phyloP scores from a whole-genome alignment of 2,113 vertebrate genomes.

The Salvator merianae region DNA sequence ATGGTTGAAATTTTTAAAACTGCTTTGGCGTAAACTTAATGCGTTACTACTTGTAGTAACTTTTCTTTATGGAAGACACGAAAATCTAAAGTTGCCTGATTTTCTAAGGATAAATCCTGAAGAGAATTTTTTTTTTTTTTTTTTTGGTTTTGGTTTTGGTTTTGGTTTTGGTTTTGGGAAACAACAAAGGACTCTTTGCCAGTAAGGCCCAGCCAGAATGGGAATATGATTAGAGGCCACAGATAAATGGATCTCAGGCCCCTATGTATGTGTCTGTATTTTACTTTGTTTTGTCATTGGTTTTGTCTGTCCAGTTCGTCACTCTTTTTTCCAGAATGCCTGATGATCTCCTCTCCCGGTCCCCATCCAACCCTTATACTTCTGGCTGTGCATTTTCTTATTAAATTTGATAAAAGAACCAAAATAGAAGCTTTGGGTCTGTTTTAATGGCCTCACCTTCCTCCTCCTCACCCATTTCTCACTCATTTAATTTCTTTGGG shows the following conservation, averaged over 20 bases:
- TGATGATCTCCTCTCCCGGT: slow-evolving; percentile 57
- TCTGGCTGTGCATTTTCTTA: slow-evolving; percentile 70
- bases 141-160: slow-evolving; percentile 41
- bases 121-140: slow-evolving; percentile 43
- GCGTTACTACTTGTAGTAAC: slow-evolving; percentile 53
- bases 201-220: slow-evolving; percentile 47
- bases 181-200: slow-evolving; percentile 45
- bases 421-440: slow-evolving; percentile 57
- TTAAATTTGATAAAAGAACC: slow-evolving; percentile 62
- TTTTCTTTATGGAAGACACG: slow-evolving; percentile 64
- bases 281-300: slow-evolving; percentile 58
- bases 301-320: slow-evolving; percentile 62
- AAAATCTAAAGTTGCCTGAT: slow-evolving; percentile 57
- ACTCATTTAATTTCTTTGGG: slow-evolving; percentile 63
- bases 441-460: slow-evolving; percentile 62
- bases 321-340: slow-evolving; percentile 63
- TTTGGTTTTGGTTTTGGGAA: slow-evolving; percentile 49
- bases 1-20: slow-evolving; percentile 49
- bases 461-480: slow-evolving; percentile 54
- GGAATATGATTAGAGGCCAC: slow-evolving; percentile 32
- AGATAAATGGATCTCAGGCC: slow-evolving; percentile 57
- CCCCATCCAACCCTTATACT: slow-evolving; percentile 36
- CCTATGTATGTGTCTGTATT: slow-evolving; percentile 56
- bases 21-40: slow-evolving; percentile 64
- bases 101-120: slow-evolving; percentile 61